Percentiles rank a stretch among this genome's conserved stretches.
These are phyloP conservation scores for Drosophila hamatofila DNA, from an alignment of 2,888 invertebrate genomes.

Conservation along the genomic window DNA sequence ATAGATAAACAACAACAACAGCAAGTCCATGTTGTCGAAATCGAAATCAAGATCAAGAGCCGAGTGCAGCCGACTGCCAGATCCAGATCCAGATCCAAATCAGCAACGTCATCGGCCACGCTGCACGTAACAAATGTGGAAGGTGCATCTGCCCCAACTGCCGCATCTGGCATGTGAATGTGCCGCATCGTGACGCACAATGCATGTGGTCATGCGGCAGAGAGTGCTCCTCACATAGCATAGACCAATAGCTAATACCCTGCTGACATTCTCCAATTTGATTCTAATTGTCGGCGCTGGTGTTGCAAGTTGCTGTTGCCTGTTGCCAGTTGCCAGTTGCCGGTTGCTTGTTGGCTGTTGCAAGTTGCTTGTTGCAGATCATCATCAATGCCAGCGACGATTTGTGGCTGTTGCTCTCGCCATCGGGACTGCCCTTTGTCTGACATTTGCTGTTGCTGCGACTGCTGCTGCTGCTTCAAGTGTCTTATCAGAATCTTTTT, in stretches of 20 bases:
- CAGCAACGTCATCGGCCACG: conserved; percentile 74
- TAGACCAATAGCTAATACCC: conserved; percentile 16
- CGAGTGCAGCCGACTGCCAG: conserved; percentile 32
- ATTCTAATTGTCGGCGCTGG: conserved; percentile 69
- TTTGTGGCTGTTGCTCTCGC: conserved; percentile 31
- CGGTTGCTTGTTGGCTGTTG: conserved; percentile 16
- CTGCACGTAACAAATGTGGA: conserved; percentile 72
- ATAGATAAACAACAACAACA: conserved; percentile 28
- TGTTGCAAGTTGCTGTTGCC: conserved; percentile 16
- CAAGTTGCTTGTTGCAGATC: conserved; percentile 28
- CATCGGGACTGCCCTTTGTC: conserved; percentile 12
- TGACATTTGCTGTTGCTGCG: conserved; percentile 20
- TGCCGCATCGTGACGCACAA: conserved; percentile 70
- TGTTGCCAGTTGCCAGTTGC: background rate
- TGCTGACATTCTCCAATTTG: conserved; percentile 58
- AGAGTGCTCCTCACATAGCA: background rate
- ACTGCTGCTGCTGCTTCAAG: conserved; percentile 31
- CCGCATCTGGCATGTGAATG: conserved; percentile 34
- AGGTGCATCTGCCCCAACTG: conserved; percentile 37
- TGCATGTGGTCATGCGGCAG: conserved; percentile 57
- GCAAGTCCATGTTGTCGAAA: conserved; percentile 71
- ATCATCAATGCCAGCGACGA: conserved; percentile 52
- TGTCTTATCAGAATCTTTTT: conserved; percentile 37
- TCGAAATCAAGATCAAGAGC: conserved; percentile 79
- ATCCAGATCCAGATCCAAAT: conserved; percentile 56